Percentiles rank a stretch among this genome's conserved stretches.
Evolutionary conservation across 2,797 vertebrate genomes (phyloP).

Genomic region (Mormyrops attenuatus): DNA sequence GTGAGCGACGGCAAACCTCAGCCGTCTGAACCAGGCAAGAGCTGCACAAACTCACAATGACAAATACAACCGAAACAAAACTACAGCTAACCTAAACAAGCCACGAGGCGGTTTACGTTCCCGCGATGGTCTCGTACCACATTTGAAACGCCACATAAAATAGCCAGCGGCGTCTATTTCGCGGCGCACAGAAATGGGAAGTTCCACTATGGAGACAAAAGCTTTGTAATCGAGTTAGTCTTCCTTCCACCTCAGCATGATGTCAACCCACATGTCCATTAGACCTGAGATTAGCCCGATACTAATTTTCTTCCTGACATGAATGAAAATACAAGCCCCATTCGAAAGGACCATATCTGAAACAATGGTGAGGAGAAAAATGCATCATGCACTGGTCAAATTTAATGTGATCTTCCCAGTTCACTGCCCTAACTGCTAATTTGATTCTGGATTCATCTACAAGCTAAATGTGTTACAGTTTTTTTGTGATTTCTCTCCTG

Average conservation of each 20-base stretch:
- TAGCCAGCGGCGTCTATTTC: slow-evolving; percentile 10
- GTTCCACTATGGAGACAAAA: slow-evolving; percentile 48
- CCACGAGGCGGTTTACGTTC: slow-evolving; percentile 43
- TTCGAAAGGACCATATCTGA: slow-evolving; percentile 25
- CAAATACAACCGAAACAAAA: slow-evolving; percentile 44
- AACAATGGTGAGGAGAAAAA: slow-evolving; percentile 28
- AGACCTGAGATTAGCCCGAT: slow-evolving; percentile 53
- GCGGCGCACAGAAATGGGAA: not conserved
- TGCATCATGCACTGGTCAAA: slow-evolving; percentile 35
- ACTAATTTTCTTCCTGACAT: slow-evolving; percentile 51
- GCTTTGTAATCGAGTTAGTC: slow-evolving; percentile 64
- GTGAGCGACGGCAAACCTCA: slow-evolving; percentile 57
- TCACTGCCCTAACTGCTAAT: slow-evolving; percentile 29
- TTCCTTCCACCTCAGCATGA: slow-evolving; percentile 49
- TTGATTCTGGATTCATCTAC: slow-evolving; percentile 42
- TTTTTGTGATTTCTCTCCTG: slow-evolving; percentile 41
- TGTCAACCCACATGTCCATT: slow-evolving; percentile 61
- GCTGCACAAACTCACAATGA: slow-evolving; percentile 51
- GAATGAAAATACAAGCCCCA: slow-evolving; percentile 49
- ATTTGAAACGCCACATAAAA: slow-evolving; percentile 41
- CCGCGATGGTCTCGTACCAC: slow-evolving; percentile 42
- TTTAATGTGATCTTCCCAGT: slow-evolving; percentile 42
- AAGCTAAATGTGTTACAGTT: slow-evolving; percentile 35
- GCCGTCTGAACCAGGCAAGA: slow-evolving; percentile 47
- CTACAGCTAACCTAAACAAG: slow-evolving; percentile 39